Base-by-base conservation (phyloP, 2,113 vertebrate species). In the Pelodiscus sinensis region DNA sequence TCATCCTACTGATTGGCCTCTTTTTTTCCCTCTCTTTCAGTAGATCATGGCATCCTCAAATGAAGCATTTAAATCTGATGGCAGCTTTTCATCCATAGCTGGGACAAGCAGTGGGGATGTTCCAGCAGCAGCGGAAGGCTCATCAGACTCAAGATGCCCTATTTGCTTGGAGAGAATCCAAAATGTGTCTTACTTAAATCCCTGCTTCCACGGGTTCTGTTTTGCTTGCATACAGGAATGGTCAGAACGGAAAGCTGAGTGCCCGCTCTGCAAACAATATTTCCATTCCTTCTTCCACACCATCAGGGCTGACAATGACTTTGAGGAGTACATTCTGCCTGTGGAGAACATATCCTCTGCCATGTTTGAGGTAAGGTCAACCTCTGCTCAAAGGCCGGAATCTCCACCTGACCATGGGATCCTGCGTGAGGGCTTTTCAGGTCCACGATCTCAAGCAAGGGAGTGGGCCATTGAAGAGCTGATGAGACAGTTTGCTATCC, bases 401-500 rank as follows among this genome's bases (percentile, higher is more conserved):
- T 57, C 7, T 8, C 29, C 31, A 51, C 1, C 15, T 55, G 55
- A 25, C 16, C 80, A 54, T 38, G 85, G 75, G 18, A 65, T 84
- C 54, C 78, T 88, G 31, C 56, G 65, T 80, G 79, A 91, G 27
- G 50, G 35, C 10, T 8, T 65, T 5, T 86, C 71, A 51, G 35
- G 11, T 54, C 57, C 25, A 31, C 85, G 21, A 6, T 51, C 80
- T 73, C 90, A 85, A 7, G 12, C 84, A 27, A 89, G 56, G 86
- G 95, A 96, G 14, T 9, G 90, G 73, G 88, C 87, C 22, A 16
- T 95, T 54, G 84, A 96, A 62, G 94, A 96, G 8, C 82, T 97
- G 77, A 89, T 97, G 60, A 95, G 55, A 27, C 71, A 92, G 24
- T 95, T 96, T 85, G 92, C 92, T 31, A 73, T 88, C 18, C 87